Evolutionary conservation across 2,113 vertebrate genomes (phyloP).

Genomic region (Catharus minimus): DNA sequence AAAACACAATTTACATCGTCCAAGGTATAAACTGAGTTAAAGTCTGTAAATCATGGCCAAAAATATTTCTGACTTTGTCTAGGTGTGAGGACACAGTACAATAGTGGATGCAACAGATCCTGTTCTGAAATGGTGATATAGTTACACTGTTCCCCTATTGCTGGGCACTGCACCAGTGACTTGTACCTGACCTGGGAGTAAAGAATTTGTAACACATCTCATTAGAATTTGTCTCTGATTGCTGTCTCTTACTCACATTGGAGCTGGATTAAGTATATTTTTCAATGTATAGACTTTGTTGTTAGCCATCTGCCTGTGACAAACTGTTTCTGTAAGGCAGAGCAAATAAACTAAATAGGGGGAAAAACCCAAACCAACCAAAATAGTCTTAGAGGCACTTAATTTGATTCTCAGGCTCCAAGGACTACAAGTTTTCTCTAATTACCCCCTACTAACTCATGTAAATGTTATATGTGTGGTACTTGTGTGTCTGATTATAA

Average conservation of each 20-base stretch:
- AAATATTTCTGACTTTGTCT: background rate
- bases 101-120: background rate
- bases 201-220: background rate
- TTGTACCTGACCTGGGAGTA: background rate
- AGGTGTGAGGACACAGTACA: background rate
- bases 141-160: accelerated
- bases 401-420: background rate
- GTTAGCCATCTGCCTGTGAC: background rate
- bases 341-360: background rate
- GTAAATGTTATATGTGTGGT: background rate
- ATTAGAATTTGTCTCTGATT: background rate
- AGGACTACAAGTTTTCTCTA: background rate
- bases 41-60: background rate
- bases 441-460: background rate
- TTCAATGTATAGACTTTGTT: background rate
- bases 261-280: background rate
- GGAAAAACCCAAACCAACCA: accelerated
- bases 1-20: background rate
- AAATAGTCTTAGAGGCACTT: background rate
- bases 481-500: background rate
- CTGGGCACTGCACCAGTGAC: background rate
- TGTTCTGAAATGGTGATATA: background rate
- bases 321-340: background rate
- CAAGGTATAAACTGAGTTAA: background rate
- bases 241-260: background rate